Evolutionary conservation across 1,140 invertebrate genomes (phyloP), one percentile per base, ranked within the genome.

Genomic region (Euglossa dilemma): DNA sequence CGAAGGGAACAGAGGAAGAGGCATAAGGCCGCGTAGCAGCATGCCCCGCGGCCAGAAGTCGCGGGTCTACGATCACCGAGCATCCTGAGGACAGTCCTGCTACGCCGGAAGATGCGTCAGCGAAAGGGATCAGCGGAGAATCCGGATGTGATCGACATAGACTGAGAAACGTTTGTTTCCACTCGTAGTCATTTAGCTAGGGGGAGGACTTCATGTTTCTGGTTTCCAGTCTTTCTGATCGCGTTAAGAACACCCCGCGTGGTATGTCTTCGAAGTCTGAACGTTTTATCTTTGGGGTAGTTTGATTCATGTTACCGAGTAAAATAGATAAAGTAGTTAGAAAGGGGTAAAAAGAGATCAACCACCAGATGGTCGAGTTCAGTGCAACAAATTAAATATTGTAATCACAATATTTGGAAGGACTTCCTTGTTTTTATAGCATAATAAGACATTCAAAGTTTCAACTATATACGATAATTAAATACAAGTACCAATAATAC

Each of bases 11-110:
- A 94, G 71, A 94, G 95, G 77, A 96, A 95, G 87, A 95, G 95
- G 85, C 95, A 95, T 73, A 96, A 96, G 93, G 93, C 92, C 43
- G 95, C 95, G 93, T 95, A 95, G 93, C 95, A 93, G 88, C 91
- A 91, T 91, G 80, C 87, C 91, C 92, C 93, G 93, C 93, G 93
- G 90, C 93, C 90, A 67, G 91, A 91, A 86, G 92, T 94, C 92
- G 91, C 93, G 93, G 93, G 92, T 89, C 86, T 91, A 78, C 85
- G 88, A 80, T 90, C 92, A 47, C 90, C 92, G 77, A 92, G 89
- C 85, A 91, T 93, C 84, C 89, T 93, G 45, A 94, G 91, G 85
- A 88, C 91, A 80, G 92, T 93, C 69, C 88, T 94, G 80, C 85
- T 93, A 80, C 93, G 93, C 50, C 90, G 92, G 61, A 94, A 93